Evolutionary conservation across 2,113 vertebrate genomes (phyloP).

Genomic region (Acrocephalus kingi): DNA sequence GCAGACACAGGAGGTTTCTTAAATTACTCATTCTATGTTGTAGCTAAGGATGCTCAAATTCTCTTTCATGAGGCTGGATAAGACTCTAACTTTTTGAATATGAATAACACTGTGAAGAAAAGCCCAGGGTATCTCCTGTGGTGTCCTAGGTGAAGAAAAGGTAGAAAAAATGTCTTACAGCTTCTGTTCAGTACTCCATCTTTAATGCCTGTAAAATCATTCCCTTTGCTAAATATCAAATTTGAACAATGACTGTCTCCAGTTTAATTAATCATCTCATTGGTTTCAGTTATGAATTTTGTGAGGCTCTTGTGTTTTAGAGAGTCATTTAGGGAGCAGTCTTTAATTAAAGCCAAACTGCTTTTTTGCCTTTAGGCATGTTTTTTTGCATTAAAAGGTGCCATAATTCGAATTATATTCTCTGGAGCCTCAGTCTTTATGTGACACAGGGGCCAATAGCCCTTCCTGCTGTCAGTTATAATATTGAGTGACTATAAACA

Average conservation of each 20-base stretch:
- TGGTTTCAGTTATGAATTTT: constrained; percentile 25
- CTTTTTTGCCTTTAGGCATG: constrained; percentile 22
- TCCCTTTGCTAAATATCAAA: not conserved
- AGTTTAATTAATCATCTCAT: constrained; percentile 15
- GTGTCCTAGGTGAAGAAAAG: not conserved
- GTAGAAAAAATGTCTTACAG: not conserved
- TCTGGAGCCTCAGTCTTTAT: not conserved
- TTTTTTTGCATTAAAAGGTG: not conserved
- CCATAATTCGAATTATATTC: not conserved
- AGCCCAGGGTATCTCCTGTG: not conserved
- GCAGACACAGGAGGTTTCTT: not conserved
- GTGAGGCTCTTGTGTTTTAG: constrained; percentile 18
- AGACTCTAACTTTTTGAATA: not conserved
- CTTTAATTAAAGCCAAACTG: constrained; percentile 36
- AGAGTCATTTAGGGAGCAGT: constrained; percentile 19
- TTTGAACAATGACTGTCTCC: not conserved
- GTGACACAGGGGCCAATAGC: not conserved
- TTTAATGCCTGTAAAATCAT: not conserved
- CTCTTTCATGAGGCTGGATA: not conserved
- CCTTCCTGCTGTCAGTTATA: not conserved
- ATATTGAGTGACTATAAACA: not conserved
- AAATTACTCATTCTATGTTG: not conserved
- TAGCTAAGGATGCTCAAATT: not conserved
- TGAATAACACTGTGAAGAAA: not conserved
- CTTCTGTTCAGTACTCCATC: not conserved